Conservation (phyloP, 2,113 vertebrate species). For the Dolichotis patagonum region DNA sequence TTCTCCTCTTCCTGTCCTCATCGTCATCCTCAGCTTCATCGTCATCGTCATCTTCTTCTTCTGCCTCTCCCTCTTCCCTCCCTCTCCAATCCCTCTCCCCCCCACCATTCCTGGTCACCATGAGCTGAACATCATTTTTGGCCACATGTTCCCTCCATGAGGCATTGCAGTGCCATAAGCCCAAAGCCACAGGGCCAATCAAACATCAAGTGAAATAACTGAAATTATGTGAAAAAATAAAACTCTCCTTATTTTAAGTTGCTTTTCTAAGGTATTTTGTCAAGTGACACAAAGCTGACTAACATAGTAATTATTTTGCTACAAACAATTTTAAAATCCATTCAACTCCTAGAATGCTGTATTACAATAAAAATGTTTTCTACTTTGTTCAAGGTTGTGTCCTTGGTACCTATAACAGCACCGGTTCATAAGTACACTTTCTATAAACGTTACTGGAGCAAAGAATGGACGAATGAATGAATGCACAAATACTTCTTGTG, state of each 20-base stretch:
- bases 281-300: not conserved
- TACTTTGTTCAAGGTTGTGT: not conserved
- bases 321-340: constrained; percentile 23
- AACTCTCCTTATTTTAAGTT: not conserved
- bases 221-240: not conserved
- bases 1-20: too few relatives aligned
- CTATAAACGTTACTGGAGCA: not conserved
- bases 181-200: not conserved
- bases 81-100: not conserved
- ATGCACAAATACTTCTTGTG: not conserved
- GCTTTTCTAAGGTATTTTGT: not conserved
- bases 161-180: not conserved
- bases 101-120: not conserved
- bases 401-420: not conserved
- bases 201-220: not conserved
- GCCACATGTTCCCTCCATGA: not conserved
- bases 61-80: too few relatives aligned
- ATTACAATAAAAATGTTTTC: not conserved
- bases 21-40: too few relatives aligned
- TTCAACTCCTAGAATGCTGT: not conserved
- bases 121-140: not conserved
- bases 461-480: not conserved
- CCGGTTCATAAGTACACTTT: not conserved
- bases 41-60: too few relatives aligned
- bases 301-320: not conserved